A percentile compares a stretch with the other conserved stretches of the same genome.
Evolutionary conservation across 2,888 invertebrate genomes (phyloP).

Genomic region (Boloria selene): DNA sequence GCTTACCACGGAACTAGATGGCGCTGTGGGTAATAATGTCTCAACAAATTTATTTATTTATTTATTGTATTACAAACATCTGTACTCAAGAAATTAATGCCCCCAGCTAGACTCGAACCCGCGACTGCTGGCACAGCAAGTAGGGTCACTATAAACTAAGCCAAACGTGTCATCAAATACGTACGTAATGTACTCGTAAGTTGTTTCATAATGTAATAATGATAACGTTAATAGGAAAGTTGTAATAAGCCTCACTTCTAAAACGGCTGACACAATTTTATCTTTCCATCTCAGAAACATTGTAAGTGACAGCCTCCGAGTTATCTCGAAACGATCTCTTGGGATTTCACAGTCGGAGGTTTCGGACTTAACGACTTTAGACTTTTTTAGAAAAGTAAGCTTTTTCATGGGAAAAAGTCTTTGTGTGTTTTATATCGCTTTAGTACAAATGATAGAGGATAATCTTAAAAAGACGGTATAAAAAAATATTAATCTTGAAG

Average conservation of each 20-base stretch:
- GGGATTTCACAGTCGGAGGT: slow-evolving; percentile 31
- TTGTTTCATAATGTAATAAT: no score
- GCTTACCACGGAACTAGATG: no score
- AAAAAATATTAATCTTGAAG: slow-evolving; percentile 6
- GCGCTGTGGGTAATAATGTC: no score
- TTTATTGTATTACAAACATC: no score
- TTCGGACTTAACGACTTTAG: slow-evolving; percentile 31
- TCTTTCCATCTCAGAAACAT: slow-evolving; percentile 19
- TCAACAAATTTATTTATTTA: no score
- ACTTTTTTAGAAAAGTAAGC: slow-evolving; percentile 27
- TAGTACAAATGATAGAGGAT: slow-evolving; percentile 11
- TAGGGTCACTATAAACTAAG: no score
- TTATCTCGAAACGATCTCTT: slow-evolving; percentile 25
- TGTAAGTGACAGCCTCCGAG: slow-evolving; percentile 28
- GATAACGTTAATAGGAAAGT: no score
- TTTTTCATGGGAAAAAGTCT: slow-evolving; percentile 4
- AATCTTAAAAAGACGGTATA: slow-evolving; percentile 10
- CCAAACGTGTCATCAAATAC: no score
- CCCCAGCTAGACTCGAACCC: no score
- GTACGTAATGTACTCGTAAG: no score
- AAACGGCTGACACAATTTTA: slow-evolving; percentile 28
- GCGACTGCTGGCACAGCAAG: no score
- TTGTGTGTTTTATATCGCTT: slow-evolving; percentile 8
- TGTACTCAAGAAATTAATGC: no score
- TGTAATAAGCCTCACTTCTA: background rate